Base-by-base conservation (phyloP, 2,113 vertebrate genomes). In the Coptodon bakossiorum region DNA sequence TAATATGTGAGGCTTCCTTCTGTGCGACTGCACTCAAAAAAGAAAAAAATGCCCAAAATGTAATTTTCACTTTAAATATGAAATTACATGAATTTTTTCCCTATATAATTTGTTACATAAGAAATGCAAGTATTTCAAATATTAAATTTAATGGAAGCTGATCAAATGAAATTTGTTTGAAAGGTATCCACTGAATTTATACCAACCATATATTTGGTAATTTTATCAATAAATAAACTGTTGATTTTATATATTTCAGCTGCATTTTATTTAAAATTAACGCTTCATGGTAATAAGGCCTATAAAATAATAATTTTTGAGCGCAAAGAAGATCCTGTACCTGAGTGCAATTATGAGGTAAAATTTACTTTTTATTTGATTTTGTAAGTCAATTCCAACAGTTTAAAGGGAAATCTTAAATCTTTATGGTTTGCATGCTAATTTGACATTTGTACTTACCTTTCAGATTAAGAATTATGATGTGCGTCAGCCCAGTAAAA, bases 51-150 rank as follows among this genome's bases (percentile, higher is more conserved):
- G 61, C 17, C 31, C 17, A 38, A 66, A 66, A 66, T 66, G 6
- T 5, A 2, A 66, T 66, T 1, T n/a, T 66, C 31, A 38, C 17
- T 38, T 66, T 66, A 63, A 7, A 19, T 36, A 1, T 38, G 19
- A 66, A 38, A 66, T 0, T 38, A 38, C 59, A 36, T 63, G 4
- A 4, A 5, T 34, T 63, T 34, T 10, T 0, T 0, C 9, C 31
- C 17, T 31, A 63, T 36, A 36, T 36, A n/a, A 63, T 63, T 63
- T 63, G 59, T 36, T 63, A 36, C 1, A 1, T 63, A 63, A n/a
- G 9, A 3, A 63, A 63, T 11, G 9, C 31, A 63, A 36, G 59
- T 63, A 63, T 63, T 36, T 36, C 6, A 63, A 63, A 63, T 63
- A 63, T 63, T 63, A 19, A 4, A 19, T 63, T 63, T 63, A 63